Evolutionary conservation across 2,797 vertebrate species (phyloP).

Genomic region (Diplodus sargus): DNA sequence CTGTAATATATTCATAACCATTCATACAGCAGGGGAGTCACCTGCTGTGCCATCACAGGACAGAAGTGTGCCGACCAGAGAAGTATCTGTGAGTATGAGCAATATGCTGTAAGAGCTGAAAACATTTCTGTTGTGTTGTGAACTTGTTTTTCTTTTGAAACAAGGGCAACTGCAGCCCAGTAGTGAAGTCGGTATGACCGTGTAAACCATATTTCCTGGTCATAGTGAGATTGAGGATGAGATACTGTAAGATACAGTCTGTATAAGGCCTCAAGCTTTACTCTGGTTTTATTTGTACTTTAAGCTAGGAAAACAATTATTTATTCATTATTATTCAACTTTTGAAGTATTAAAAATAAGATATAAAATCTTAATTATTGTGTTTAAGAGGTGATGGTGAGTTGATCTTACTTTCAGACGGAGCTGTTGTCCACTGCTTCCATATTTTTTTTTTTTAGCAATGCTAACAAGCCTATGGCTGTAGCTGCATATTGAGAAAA

Average conservation of each 20-base stretch:
- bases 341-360: background rate
- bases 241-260: background rate
- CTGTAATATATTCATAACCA: slow-evolving; percentile 29
- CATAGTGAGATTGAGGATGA: background rate
- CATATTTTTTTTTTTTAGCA: no score
- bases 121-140: background rate
- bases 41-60: slow-evolving; percentile 35
- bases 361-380: background rate
- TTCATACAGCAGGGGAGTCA: slow-evolving; percentile 42
- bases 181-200: background rate
- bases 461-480: background rate
- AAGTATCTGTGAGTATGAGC: slow-evolving; percentile 47
- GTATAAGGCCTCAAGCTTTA: background rate
- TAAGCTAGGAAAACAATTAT: background rate
- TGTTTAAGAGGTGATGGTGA: background rate
- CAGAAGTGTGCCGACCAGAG: background rate
- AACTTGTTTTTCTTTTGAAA: background rate
- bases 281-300: background rate
- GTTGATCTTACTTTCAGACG: background rate
- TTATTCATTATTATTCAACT: background rate
- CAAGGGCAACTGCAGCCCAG: background rate
- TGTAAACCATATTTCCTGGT: background rate
- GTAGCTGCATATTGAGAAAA: background rate
- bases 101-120: background rate
- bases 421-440: background rate